Base-by-base conservation (phyloP, 2,888 invertebrate species). In the Trachelus iudaicus region DNA sequence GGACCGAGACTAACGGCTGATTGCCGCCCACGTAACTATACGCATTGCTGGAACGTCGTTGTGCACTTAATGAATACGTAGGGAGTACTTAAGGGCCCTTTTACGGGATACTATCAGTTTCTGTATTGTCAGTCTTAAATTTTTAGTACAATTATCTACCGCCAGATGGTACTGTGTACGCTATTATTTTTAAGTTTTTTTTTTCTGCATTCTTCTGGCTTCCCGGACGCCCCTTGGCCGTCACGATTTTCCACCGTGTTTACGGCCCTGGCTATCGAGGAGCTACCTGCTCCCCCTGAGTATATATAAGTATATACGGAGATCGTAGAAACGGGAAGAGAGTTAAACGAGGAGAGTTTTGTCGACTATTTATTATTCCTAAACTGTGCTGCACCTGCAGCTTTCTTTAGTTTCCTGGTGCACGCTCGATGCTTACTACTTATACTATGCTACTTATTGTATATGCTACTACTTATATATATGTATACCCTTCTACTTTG, bases 11-110 rank as follows among this genome's bases (percentile, higher is more conserved):
- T 74, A 82, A 77, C 77, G 79, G 73, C 80, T 82, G 84, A 86
- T 86, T 82, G 82, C 86, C 86, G 84, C 86, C 86, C 85, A 86
- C 85, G 86, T 82, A 81, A 79, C 83, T 76, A 73, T 75, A 77
- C 34, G 56, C 73, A 73, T 69, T 69, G 73, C 79, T 73, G 77
- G 76, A 78, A 82, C 75, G 75, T 23, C 33, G 37, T 31, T 34
- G 15, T 56, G 9, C 56, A 56, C 56, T 56, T 56, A 56, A 56
- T 56, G 56, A 56, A 56, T 56, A 56, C 56, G 56, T 56, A 56
- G 56, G 23, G 56, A 56, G 56, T 23, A 23, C 56, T 56, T 56
- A 9, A 1, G 56, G 56, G 9, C 56, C 56, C 56, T 9, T 56
- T 56, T 56, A 56, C 56, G 56, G 56, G 56, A 56, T 56, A 56